phyloP scores from a whole-genome alignment of 2,888 invertebrate genomes.

The Cecidostiba fungosa region DNA sequence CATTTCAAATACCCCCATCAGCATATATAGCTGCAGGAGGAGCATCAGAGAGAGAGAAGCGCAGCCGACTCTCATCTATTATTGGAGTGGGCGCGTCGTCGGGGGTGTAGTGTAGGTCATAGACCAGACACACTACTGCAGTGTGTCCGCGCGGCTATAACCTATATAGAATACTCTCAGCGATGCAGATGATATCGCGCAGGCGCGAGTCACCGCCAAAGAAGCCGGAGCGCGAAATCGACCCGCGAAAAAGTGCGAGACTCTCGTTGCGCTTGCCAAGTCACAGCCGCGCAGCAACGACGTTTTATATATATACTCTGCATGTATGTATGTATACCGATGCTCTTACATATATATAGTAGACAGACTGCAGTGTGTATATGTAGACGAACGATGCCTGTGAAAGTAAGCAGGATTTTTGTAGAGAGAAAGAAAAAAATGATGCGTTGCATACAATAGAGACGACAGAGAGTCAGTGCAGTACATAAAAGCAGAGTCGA shows the following conservation, averaged over 20 bases:
- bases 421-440: conserved; percentile 50
- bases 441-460: neutral
- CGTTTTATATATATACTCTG: neutral
- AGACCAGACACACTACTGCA: neutral
- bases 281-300: neutral
- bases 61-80: conserved; percentile 39
- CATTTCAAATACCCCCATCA: neutral
- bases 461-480: neutral
- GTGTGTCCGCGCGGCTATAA: neutral
- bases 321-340: neutral
- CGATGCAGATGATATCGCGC: conserved; percentile 28
- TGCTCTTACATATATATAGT: neutral
- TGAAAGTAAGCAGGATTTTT: neutral
- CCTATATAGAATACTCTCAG: too few relatives aligned
- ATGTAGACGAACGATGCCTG: neutral
- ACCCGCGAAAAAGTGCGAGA: conserved; percentile 75
- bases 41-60: too few relatives aligned
- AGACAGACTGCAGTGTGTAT: neutral
- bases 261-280: neutral
- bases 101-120: neutral
- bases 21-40: too few relatives aligned
- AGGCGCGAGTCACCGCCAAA: conserved; percentile 54
- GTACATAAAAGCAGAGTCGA: neutral
- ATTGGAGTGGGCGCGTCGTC: conserved; percentile 21
- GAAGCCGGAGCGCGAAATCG: conserved; percentile 73